Evolutionary conservation across 2,113 vertebrate genomes (phyloP).

Genomic region (Sorex araneus): DNA sequence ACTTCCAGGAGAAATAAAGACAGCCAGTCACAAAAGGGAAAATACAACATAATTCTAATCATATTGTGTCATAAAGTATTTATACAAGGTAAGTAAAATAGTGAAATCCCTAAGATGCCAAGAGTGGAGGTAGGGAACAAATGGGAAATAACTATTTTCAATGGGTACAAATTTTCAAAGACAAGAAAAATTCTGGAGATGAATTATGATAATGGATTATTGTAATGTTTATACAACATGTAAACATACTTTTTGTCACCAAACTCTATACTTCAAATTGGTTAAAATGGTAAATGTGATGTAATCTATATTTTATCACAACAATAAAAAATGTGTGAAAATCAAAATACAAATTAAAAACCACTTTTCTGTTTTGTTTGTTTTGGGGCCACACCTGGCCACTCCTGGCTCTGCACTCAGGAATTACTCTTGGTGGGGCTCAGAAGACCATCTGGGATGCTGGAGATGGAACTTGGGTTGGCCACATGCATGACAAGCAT

Average conservation of each 20-base stretch:
- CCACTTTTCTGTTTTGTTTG: neutral
- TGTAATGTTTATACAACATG: neutral
- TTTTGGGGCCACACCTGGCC: too few relatives aligned
- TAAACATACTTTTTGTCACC: neutral
- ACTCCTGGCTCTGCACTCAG: too few relatives aligned
- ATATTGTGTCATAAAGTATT: neutral
- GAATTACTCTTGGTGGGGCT: too few relatives aligned
- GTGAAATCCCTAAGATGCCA: conserved; percentile 20
- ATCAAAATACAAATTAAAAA: conserved; percentile 46
- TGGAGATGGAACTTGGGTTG: too few relatives aligned
- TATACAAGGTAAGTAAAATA: neutral
- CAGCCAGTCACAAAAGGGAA: conserved; percentile 12
- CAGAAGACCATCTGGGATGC: too few relatives aligned
- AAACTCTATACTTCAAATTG: conserved; percentile 18
- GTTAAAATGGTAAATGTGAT: conserved; percentile 35
- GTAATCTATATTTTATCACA: neutral
- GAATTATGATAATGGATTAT: too few relatives aligned
- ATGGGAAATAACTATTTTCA: neutral
- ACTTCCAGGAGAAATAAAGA: neutral
- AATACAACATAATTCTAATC: neutral
- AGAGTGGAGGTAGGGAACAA: neutral
- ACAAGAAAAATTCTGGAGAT: conserved; percentile 14
- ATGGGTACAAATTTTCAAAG: conserved; percentile 37
- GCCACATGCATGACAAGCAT: too few relatives aligned
- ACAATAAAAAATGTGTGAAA: conserved; percentile 38